Evolutionary conservation across 2,113 vertebrate species (phyloP), one percentile per base, ranked within the genome.

Genomic region (Ardeotis arabs): DNA sequence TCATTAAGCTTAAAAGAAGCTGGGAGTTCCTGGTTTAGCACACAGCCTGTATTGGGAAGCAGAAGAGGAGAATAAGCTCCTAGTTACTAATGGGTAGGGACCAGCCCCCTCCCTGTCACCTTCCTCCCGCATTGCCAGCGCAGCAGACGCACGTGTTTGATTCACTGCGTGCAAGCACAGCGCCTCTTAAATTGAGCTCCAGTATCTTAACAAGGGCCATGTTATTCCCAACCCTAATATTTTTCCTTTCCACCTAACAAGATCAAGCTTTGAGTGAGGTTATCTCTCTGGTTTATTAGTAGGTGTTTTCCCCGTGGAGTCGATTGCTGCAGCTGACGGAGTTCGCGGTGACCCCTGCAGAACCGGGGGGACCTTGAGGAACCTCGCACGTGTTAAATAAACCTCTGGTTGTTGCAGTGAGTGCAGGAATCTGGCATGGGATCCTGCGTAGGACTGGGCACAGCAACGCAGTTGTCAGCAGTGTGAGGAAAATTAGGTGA

Each of bases 301-400:
- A 2, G 28, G 9, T 62, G 21, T 44, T 73, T 77, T 22, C 49
- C 45, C 1, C 11, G 20, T 31, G 59, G 44, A 20, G 33, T 45
- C 50, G 45, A 3, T 11, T 6, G 10, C 29, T 53, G 73, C 16
- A 64, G 86, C 79, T 62, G 79, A 31, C 28, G 33, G 60, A 52
- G 50, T 6, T 33, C 25, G 33, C 49, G 17, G 1, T 18, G 64
- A 27, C 39, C 23, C 22, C 69, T 31, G 50, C 56, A 70, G 28
- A 41, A 27, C 2, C 14, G 37, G 27, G 28, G 5, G n/a, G 6
- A 39, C 52, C 27, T 78, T 10, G 5, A 33, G 23, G 66, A 77
- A 4, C 33, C 10, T 63, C 5, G 12, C 2, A 2, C 7, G 0
- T 3, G 21, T 27, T 33, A 7, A 62, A 66, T 2, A 52, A 55